Percentiles rank a stretch among this genome's conserved stretches.
phyloP scores from a whole-genome alignment of 2,888 invertebrate genomes.

The Pharmacophagus antenor region DNA sequence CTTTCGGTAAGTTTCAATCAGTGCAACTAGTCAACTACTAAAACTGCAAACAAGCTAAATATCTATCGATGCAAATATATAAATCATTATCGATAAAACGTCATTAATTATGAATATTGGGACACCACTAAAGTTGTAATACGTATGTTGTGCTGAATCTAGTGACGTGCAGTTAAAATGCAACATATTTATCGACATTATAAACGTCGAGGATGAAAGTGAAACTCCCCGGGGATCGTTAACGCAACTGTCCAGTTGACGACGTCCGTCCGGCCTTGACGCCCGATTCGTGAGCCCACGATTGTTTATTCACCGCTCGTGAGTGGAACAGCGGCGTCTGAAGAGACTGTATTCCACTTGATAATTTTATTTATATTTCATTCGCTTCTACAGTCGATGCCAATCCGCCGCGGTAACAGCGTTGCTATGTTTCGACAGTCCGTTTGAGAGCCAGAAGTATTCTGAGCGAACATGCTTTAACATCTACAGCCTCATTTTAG shows the following conservation, averaged over 20 bases:
- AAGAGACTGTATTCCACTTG: conserved; percentile 41
- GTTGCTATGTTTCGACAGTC: too few relatives aligned
- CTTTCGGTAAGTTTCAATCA: too few relatives aligned
- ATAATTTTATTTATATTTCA: not conserved
- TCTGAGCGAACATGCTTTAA: too few relatives aligned
- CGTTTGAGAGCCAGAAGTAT: too few relatives aligned
- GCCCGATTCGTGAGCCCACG: conserved; percentile 60
- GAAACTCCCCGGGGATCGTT: conserved; percentile 37
- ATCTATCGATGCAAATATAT: too few relatives aligned
- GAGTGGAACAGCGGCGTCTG: conserved; percentile 40
- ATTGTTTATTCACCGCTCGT: conserved; percentile 63
- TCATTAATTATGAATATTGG: too few relatives aligned
- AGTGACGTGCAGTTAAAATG: not conserved
- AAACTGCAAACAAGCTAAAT: too few relatives aligned
- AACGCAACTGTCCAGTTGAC: conserved; percentile 26
- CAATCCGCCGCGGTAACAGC: too few relatives aligned
- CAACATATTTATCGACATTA: conserved; percentile 5
- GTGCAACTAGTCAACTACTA: too few relatives aligned
- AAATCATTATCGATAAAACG: too few relatives aligned
- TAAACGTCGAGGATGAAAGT: conserved; percentile 34
- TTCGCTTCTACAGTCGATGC: not conserved
- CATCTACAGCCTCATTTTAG: too few relatives aligned
- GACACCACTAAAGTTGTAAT: too few relatives aligned
- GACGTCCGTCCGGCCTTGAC: conserved; percentile 59
- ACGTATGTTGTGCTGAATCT: not conserved